Conservation (phyloP, 1,140 invertebrate species). For the Polypedilum vanderplanki region DNA sequence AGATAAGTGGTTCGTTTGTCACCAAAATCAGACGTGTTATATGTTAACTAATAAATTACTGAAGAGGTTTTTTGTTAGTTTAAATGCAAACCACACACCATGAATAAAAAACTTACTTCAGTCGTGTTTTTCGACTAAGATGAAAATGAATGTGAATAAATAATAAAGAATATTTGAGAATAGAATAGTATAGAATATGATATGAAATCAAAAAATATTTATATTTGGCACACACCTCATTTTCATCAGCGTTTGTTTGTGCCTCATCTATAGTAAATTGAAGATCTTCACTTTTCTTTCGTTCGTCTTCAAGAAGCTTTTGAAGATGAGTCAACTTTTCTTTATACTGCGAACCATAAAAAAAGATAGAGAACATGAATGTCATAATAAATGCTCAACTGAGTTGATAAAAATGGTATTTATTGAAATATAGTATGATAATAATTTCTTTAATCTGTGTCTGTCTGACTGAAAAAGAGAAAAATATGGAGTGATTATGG, state of each 20-base stretch:
- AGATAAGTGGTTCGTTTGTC: too few relatives aligned
- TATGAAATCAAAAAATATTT: background rate
- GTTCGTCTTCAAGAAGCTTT: slow-evolving; percentile 73
- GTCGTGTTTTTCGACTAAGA: background rate
- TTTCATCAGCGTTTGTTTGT: slow-evolving; percentile 65
- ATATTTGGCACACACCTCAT: slow-evolving; percentile 59
- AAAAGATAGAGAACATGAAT: background rate
- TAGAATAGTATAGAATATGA: background rate
- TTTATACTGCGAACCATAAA: slow-evolving; percentile 35
- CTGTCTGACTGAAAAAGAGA: too few relatives aligned
- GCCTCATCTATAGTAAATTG: slow-evolving; percentile 89
- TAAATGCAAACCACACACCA: background rate
- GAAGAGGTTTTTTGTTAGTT: too few relatives aligned
- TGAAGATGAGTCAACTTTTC: slow-evolving; percentile 45
- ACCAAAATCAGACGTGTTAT: too few relatives aligned
- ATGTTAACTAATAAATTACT: too few relatives aligned
- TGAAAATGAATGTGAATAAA: background rate
- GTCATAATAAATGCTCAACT: too few relatives aligned
- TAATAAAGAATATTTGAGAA: slow-evolving; percentile 4
- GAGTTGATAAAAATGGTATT: too few relatives aligned
- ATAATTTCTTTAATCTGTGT: too few relatives aligned
- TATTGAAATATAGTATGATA: too few relatives aligned
- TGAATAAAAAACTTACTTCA: slow-evolving; percentile 1
- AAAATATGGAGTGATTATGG: too few relatives aligned
- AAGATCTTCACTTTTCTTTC: slow-evolving; percentile 82